Evolutionary conservation across 2,888 invertebrate species (phyloP), one percentile per base, ranked within the genome.

Genomic region (Oxycera nigricornis): DNA sequence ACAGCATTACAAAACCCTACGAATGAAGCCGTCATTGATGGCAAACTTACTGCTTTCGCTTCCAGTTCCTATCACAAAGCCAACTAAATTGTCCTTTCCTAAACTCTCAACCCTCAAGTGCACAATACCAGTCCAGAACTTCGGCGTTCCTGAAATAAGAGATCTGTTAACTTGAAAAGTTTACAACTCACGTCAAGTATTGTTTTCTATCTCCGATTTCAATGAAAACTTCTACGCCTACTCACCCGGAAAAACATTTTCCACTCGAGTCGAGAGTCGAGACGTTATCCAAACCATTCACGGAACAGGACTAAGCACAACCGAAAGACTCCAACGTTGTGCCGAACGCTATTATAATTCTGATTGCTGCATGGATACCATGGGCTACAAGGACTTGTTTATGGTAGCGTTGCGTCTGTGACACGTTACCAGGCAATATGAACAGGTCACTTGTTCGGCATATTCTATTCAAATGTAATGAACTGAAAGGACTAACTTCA

Each of bases 361-460:
- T 22, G 55, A 3, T 20, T 0, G 55, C 46, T 59, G 30, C 9
- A 20, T 24, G 24, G 59, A 17, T 30, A 17, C 59, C 17, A 59
- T n/a, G 30, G 59, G 24, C 59, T n/a, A 59, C 59, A n/a, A 59
- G 11, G 11, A 22, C 11, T 59, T 59, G 59, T 59, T 59, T 59
- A 30, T 22, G 20, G 7, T 11, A 14, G 59, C 59, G 59, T 26
- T 30, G 59, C 59, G 59, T 30, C 30, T 59, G 26, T 11, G 28
- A 59, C 26, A 30, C 28, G 20, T 28, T 30, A 14, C 55, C 22
- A 24, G 24, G 20, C 4, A 22, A 24, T 55, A 24, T 11, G 55
- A 30, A 59, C 59, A 59, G 59, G 59, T 59, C 46, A 46, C 46
- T 46, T 46, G 46, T 14, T 46, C 11, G 6, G 35, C 35, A 11